A percentile compares a stretch with the other conserved stretches of the same genome.
phyloP scores from a whole-genome alignment of 2,888 invertebrate species.

The Saturnia japonica region DNA sequence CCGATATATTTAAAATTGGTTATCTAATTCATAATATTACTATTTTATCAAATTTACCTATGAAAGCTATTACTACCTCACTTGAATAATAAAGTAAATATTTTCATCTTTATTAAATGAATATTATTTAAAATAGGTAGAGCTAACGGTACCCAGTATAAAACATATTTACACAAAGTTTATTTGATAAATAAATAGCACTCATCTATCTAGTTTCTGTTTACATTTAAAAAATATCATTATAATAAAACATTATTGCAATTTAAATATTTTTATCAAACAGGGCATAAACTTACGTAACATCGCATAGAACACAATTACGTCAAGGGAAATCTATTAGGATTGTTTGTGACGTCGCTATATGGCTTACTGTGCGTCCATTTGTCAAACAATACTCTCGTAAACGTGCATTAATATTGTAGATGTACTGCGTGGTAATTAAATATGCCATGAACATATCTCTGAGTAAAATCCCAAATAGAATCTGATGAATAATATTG shows the following conservation, averaged over 20 bases:
- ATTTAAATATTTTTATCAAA: slow-evolving; percentile 22
- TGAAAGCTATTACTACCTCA: too few relatives aligned
- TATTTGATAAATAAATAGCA: neutral
- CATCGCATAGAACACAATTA: slow-evolving; percentile 32
- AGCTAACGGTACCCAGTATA: too few relatives aligned
- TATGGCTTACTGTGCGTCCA: slow-evolving; percentile 56
- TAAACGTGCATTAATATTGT: slow-evolving; percentile 59
- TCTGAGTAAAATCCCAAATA: slow-evolving; percentile 22
- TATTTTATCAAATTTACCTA: too few relatives aligned
- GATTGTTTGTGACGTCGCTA: slow-evolving; percentile 58
- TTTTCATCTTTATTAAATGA: too few relatives aligned
- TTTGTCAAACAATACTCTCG: slow-evolving; percentile 62
- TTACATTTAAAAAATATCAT: neutral
- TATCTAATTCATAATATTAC: too few relatives aligned
- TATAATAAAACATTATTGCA: neutral
- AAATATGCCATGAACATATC: slow-evolving; percentile 41
- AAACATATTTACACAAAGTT: neutral
- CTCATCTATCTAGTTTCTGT: neutral
- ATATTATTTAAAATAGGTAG: too few relatives aligned
- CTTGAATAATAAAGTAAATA: too few relatives aligned
- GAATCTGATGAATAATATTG: slow-evolving; percentile 12
- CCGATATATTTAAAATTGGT: too few relatives aligned
- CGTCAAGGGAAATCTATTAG: slow-evolving; percentile 58
- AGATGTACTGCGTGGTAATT: slow-evolving; percentile 55
- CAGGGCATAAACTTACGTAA: slow-evolving; percentile 17